Conservation (phyloP, 92 coral and sea anemone genomes). For the Desmophyllum pertusum region DNA sequence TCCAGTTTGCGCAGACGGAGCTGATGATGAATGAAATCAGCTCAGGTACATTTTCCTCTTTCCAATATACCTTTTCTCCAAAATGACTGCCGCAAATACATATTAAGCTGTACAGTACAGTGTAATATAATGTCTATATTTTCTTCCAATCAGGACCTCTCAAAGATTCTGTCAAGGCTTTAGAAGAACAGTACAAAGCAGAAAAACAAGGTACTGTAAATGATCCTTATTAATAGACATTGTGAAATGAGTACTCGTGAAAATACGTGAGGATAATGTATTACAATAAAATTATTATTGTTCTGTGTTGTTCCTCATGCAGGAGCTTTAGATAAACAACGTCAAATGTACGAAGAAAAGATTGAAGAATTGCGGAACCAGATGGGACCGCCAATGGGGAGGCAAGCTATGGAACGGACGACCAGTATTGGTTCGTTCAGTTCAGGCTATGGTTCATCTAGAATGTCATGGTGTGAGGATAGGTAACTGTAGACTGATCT, state of each 20-base stretch:
- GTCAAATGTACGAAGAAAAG: constrained; percentile 97
- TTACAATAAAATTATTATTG: no score
- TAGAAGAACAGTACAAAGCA: constrained; percentile 96
- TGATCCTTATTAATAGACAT: no score
- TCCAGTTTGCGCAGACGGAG: constrained; percentile 92
- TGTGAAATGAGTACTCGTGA: no score
- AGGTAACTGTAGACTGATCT: constrained; percentile 20
- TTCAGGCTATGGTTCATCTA: constrained; percentile 90
- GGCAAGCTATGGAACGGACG: constrained; percentile 76
- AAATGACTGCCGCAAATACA: no score
- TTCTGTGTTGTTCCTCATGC: background rate
- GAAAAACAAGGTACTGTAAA: constrained; percentile 88
- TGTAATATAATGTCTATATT: no score
- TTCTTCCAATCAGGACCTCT: constrained; percentile 73
- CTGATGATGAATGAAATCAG: constrained; percentile 91
- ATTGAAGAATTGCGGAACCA: constrained; percentile 92
- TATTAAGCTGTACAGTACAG: no score
- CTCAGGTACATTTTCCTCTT: constrained; percentile 74
- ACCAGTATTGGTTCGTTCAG: constrained; percentile 89
- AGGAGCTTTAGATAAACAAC: constrained; percentile 96
- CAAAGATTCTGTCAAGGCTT: constrained; percentile 84
- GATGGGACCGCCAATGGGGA: constrained; percentile 76
- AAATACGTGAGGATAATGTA: no score
- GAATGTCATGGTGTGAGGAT: constrained; percentile 94
- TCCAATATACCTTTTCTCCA: no score